Evolutionary conservation across 2,888 invertebrate species (phyloP).

Genomic region (Drosophila tripunctata): DNA sequence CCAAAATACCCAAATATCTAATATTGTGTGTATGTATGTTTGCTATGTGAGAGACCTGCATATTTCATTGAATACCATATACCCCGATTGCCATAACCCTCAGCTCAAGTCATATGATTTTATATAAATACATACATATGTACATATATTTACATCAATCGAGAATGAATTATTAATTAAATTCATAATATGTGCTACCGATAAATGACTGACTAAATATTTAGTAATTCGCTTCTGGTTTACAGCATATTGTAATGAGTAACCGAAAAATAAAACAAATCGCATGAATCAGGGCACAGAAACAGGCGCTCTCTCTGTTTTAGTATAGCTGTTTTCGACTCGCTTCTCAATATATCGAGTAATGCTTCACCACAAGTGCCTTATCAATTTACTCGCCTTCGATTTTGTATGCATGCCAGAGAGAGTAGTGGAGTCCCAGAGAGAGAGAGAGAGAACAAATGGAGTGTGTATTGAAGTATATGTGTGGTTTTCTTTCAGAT

Average conservation of each 20-base stretch:
- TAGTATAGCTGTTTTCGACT: neutral
- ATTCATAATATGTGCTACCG: neutral
- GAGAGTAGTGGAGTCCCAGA: neutral
- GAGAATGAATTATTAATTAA: constrained; percentile 2
- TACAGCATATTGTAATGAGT: constrained; percentile 20
- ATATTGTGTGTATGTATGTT: too few relatives aligned
- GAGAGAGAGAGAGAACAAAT: constrained; percentile 8
- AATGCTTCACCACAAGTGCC: constrained; percentile 1
- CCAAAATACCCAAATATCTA: constrained; percentile 35
- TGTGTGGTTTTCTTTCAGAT: constrained; percentile 33
- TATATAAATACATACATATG: neutral
- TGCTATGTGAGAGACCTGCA: constrained; percentile 10
- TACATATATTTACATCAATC: constrained; percentile 16
- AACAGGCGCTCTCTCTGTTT: constrained; percentile 50
- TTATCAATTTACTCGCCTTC: constrained; percentile 42
- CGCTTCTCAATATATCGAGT: constrained; percentile 10
- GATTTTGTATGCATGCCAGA: constrained; percentile 29
- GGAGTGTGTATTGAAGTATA: neutral
- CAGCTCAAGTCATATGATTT: constrained; percentile 59
- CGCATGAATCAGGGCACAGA: constrained; percentile 39
- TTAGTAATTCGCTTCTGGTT: neutral
- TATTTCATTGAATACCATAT: too few relatives aligned
- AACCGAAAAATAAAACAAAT: constrained; percentile 7
- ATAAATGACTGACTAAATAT: constrained; percentile 20
- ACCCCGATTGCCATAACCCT: too few relatives aligned